A percentile compares a stretch with the other conserved stretches of the same genome.
These are phyloP conservation scores for Regulus satrapa DNA, from an alignment of 2,113 vertebrate genomes.

Conservation along the genomic window DNA sequence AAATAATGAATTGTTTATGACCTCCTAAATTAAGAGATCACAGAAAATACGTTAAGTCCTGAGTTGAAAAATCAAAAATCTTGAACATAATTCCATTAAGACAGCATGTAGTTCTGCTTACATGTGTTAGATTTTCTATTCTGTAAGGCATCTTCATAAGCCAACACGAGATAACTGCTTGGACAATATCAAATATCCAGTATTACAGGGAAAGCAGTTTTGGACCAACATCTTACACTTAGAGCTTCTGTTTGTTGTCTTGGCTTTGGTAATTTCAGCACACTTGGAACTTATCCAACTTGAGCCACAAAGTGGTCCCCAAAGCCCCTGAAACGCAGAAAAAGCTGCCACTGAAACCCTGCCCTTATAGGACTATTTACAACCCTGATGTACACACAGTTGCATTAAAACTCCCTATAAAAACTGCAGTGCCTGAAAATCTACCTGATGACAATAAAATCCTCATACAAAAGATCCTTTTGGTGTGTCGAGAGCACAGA, in stretches of 20 bases:
- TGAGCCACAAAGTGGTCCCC: neutral
- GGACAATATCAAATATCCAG: neutral
- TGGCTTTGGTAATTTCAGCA: neutral
- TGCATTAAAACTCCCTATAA: neutral
- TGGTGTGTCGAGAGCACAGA: neutral
- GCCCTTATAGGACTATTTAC: neutral
- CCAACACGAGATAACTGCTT: neutral
- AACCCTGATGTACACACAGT: rapidly evolving
- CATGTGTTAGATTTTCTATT: neutral
- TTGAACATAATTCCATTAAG: neutral
- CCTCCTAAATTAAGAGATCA: neutral
- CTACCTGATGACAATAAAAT: neutral
- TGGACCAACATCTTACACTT: neutral
- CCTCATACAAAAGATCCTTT: neutral
- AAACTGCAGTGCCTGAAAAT: neutral
- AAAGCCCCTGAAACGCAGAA: neutral
- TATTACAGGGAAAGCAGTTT: neutral
- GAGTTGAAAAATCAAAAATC: neutral
- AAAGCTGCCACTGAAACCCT: neutral
- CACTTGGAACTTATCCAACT: rapidly evolving
- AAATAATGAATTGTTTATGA: neutral
- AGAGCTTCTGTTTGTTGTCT: neutral
- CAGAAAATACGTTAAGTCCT: neutral
- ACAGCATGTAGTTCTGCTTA: neutral
- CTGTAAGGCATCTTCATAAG: neutral